Evolutionary conservation across 2,113 vertebrate species (phyloP), one percentile per base, ranked within the genome.

Genomic region (Syrrhaptes paradoxus): DNA sequence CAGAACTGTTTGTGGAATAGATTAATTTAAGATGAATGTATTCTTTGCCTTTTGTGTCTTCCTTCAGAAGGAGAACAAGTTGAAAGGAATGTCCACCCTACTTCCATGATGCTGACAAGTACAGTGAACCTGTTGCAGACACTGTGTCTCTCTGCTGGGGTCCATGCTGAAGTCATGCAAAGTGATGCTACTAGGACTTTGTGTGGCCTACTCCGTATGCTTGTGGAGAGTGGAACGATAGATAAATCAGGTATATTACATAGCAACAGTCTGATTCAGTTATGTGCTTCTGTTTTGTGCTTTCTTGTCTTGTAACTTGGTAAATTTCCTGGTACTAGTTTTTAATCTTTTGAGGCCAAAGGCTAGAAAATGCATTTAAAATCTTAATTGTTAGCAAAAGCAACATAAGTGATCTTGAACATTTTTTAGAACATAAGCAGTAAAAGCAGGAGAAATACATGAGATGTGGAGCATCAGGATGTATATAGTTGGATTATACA

Each of bases 61-160:
- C 26, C 89, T 96, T 83, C 96, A 99, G 99, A 99, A 97, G 98
- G 96, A 7, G 99, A 99, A 62, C 98, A 98, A 71, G 90, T 97
- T 67, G 99, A 99, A 93, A 98, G 98, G 95, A 99, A 98, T 96
- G 95, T 98, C 32, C 99, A 99, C 91, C 99, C 99, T 15, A 99
- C 99, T 28, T 98, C 99, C 22, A 98, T 99, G 98, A 98, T 99
- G 99, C 96, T 99, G 70, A 99, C 98, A 80, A 99, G 99, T 94
- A 99, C 99, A 1, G 98, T 99, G 87, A 99, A 99, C 96, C 98
- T 99, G 70, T 96, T 99, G 92, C 99, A 99, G 96, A 99, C 98
- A 0, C 95, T 99, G 26, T 98, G 99, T 57, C 98, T 99, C 11
- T 99, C 99, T 17, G 98, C 99, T 59, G 99, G 99, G 6, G 98